Percentiles rank a stretch among this genome's conserved stretches.
Conservation (phyloP, 35 echinoderm and acorn worm genomes). For the Heliocidaris tuberculata region DNA sequence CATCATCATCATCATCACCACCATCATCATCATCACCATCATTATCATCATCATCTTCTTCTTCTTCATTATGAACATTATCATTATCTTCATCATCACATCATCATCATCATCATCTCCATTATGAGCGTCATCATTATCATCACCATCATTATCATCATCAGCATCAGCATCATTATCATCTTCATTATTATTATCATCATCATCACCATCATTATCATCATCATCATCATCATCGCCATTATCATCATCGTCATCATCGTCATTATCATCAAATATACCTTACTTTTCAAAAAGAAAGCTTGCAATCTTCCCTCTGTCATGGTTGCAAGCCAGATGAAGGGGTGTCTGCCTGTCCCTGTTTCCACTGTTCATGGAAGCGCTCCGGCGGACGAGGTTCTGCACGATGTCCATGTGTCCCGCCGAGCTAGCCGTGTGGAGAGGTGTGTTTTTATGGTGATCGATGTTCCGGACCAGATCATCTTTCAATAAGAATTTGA, state of each 20-base stretch:
- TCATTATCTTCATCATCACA: too few species aligned
- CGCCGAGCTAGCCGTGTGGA: slow-evolving; percentile 2
- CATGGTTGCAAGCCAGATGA: neutral
- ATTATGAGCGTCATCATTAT: too few species aligned
- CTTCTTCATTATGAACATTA: too few species aligned
- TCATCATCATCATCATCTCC: too few species aligned
- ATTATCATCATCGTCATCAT: too few species aligned
- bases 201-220: too few species aligned
- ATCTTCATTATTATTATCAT: too few species aligned
- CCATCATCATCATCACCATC: too few species aligned
- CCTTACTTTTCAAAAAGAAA: slow-evolving; percentile 38
- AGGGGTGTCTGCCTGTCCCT: neutral
- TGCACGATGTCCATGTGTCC: slow-evolving; percentile 14
- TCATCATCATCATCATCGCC: too few species aligned
- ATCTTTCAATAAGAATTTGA: neutral
- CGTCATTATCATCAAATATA: neutral
- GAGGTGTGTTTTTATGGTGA: neutral
- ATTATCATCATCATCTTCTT: too few species aligned
- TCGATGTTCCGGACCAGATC: neutral
- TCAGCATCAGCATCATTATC: too few species aligned
- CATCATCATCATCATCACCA: neutral
- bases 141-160: too few species aligned
- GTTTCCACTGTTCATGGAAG: neutral
- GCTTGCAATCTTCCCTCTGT: neutral
- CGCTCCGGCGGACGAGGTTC: neutral